Evolutionary conservation across 1,140 invertebrate species (phyloP), one percentile per base, ranked within the genome.

Genomic region (Lepidurus apus): DNA sequence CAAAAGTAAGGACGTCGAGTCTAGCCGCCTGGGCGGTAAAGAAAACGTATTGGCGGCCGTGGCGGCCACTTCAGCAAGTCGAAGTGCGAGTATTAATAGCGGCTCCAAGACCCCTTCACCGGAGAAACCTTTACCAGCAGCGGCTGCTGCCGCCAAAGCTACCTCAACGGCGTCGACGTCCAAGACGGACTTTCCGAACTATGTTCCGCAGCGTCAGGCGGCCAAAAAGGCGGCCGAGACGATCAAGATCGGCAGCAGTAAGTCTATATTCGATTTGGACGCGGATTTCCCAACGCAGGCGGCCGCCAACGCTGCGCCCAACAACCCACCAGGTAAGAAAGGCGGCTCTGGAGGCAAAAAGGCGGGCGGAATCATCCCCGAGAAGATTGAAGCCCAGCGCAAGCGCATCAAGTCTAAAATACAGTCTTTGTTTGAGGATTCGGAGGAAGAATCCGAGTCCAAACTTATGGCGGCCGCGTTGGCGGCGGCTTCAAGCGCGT

Each of bases 221-320:
- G 94, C 94, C 45, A 95, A 95, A 83, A 96, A 96, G 84, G 94
- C 94, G 3, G 93, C 93, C 11, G 93, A 93, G 81, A 93, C 95
- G 82, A 93, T 95, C 65, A 95, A 95, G 82, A 93, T 77, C 26
- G 65, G 79, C 13, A 78, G 79, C 77, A 73, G 43, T 43, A 79
- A 79, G 10, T 79, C 78, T 10, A 42, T 79, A 1, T 79, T 79
- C 42, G 78, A 79, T 34, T 42, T 79, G 17, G 79, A 80, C 11
- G 73, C 77, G 1, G 79, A 80, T 7, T 26, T 79, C 26, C n/a
- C 74, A 43, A 13, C 7, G 1, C 53, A 65, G 13, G 53, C 53
- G 6, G 53, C 21, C 53, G 73, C 65, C 44, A 74, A 79, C 11
- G 65, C 78, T 17, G 10, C 73, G 1, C 21, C 34, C n/a, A 75